These are phyloP conservation scores for Teinopalpus imperialis DNA, from an alignment of 2,888 invertebrate genomes.

Conservation along the genomic window DNA sequence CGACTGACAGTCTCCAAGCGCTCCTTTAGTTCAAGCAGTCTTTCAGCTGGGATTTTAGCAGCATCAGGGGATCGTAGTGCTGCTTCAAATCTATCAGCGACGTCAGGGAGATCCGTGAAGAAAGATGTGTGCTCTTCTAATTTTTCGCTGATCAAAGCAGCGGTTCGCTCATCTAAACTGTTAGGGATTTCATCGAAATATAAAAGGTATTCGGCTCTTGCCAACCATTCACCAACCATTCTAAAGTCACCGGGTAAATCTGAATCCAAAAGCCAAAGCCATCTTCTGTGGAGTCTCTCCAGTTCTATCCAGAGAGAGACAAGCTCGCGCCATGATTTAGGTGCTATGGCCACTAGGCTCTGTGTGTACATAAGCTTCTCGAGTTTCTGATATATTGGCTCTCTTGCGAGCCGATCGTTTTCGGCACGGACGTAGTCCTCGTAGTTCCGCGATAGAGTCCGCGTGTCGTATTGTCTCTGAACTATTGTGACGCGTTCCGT, in stretches of 20 bases:
- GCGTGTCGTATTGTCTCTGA: slow-evolving; percentile 88
- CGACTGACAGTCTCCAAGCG: slow-evolving; percentile 89
- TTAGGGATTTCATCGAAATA: slow-evolving; percentile 91
- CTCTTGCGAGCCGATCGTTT: slow-evolving; percentile 88
- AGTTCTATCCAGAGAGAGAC: slow-evolving; percentile 91
- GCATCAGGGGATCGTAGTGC: slow-evolving; percentile 86
- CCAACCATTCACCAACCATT: slow-evolving; percentile 94
- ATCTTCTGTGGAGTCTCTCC: slow-evolving; percentile 89
- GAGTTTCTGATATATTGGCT: slow-evolving; percentile 88
- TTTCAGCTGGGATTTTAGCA: slow-evolving; percentile 88
- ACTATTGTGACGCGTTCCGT: slow-evolving; percentile 88
- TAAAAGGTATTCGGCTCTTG: slow-evolving; percentile 91
- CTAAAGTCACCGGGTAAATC: slow-evolving; percentile 93
- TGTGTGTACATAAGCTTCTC: slow-evolving; percentile 90
- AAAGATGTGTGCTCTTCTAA: slow-evolving; percentile 94
- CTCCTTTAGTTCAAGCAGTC: slow-evolving; percentile 90
- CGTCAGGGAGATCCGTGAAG: slow-evolving; percentile 91
- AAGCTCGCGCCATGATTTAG: slow-evolving; percentile 93
- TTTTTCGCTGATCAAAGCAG: slow-evolving; percentile 92
- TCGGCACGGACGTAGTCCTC: slow-evolving; percentile 90
- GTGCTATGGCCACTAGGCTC: slow-evolving; percentile 90
- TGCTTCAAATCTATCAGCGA: slow-evolving; percentile 89
- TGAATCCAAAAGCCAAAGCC: slow-evolving; percentile 95
- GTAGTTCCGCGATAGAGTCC: slow-evolving; percentile 89
- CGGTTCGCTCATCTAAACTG: slow-evolving; percentile 93